These are phyloP conservation scores for Poecilia latipinna DNA, from an alignment of 2,113 vertebrate genomes.

Conservation along the genomic window DNA sequence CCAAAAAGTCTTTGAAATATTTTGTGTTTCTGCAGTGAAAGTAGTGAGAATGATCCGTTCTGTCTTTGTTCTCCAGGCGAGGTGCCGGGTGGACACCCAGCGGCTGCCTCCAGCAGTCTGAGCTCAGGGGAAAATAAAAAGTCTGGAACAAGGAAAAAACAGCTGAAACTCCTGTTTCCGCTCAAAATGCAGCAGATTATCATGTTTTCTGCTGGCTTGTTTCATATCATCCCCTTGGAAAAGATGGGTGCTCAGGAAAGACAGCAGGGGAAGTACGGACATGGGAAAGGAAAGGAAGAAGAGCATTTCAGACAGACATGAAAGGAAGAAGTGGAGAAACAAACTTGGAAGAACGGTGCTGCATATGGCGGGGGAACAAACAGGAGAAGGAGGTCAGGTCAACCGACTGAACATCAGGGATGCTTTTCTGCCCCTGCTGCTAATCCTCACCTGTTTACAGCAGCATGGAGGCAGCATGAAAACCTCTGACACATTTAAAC, in stretches of 20 bases:
- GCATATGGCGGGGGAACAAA: slow-evolving; percentile 26
- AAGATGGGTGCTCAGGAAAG: slow-evolving; percentile 14
- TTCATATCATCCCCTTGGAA: slow-evolving; percentile 17
- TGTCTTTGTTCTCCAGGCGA: slow-evolving; percentile 31
- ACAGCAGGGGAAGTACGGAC: background rate
- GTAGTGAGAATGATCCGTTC: slow-evolving; percentile 27
- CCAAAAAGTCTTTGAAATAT: too few relatives aligned
- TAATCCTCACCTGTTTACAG: slow-evolving; percentile 43
- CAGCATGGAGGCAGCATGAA: slow-evolving; percentile 2
- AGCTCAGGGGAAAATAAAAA: slow-evolving; percentile 45
- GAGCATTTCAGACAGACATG: background rate
- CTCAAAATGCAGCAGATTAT: slow-evolving; percentile 51
- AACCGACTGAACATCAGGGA: slow-evolving; percentile 38
- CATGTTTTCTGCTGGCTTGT: slow-evolving; percentile 28
- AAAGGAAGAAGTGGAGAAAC: background rate
- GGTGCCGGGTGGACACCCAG: slow-evolving; percentile 19
- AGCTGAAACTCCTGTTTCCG: slow-evolving; percentile 25
- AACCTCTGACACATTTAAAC: slow-evolving; percentile 20
- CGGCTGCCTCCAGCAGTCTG: slow-evolving; percentile 29
- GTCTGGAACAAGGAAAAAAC: slow-evolving; percentile 29
- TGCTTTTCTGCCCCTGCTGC: slow-evolving; percentile 27
- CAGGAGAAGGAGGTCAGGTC: slow-evolving; percentile 52
- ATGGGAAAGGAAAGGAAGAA: slow-evolving; percentile 13
- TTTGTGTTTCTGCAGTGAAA: too few relatives aligned
- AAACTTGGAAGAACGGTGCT: background rate